Conservation (phyloP, 2,888 invertebrate genomes). For the Trypoxylon attenuatum region DNA sequence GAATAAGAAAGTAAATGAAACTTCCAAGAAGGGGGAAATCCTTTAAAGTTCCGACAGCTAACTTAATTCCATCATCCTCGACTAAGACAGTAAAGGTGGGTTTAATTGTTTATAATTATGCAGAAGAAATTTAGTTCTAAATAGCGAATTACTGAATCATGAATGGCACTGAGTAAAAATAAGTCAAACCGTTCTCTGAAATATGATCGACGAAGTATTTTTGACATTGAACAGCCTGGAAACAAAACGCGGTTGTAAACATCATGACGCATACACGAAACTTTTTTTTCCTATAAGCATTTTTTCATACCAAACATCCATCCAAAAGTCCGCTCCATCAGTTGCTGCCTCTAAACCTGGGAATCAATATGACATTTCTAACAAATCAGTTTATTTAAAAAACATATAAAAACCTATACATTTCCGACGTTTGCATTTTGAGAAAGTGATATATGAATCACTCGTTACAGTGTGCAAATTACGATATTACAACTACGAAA, state of each 20-base stretch:
- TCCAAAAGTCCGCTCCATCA: not conserved
- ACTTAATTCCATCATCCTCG: too few relatives aligned
- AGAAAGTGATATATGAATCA: too few relatives aligned
- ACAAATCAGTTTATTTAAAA: constrained; percentile 54
- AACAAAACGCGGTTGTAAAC: constrained; percentile 36
- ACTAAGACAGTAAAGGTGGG: too few relatives aligned
- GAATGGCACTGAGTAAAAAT: constrained; percentile 11
- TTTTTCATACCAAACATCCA: not conserved
- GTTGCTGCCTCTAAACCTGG: not conserved
- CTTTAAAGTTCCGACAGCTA: too few relatives aligned
- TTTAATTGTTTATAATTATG: too few relatives aligned
- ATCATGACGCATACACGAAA: constrained; percentile 7
- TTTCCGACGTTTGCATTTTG: not conserved
- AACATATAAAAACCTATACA: constrained; percentile 47
- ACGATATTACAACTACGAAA: too few relatives aligned
- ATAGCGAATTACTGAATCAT: too few relatives aligned
- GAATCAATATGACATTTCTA: constrained; percentile 22
- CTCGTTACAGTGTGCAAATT: too few relatives aligned
- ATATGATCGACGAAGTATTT: constrained; percentile 19
- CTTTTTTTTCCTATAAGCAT: not conserved
- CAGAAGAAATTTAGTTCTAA: too few relatives aligned
- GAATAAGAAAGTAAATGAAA: too few relatives aligned
- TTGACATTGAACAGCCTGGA: constrained; percentile 30
- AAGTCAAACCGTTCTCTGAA: constrained; percentile 14
- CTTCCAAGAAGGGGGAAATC: too few relatives aligned